Base-by-base conservation (phyloP, 2,113 vertebrate species). In the Nothocercus nigrocapillus region DNA sequence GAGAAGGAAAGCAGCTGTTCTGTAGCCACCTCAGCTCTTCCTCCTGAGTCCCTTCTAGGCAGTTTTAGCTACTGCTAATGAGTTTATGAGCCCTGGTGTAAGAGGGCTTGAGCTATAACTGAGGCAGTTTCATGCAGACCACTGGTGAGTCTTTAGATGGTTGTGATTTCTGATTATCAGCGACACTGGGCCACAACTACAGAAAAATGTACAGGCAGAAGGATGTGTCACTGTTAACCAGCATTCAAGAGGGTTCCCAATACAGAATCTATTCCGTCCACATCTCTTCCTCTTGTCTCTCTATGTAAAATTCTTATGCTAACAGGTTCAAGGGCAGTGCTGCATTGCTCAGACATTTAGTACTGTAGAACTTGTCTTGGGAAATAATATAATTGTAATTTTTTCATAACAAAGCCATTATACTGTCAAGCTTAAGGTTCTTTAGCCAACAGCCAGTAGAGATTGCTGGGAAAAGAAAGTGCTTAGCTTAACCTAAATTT, bases 401-500 rank as follows among this genome's bases (percentile, higher is more conserved):
- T 94, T 96, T 96, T 85, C 51, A 24, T 92, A 96, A 90, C 92
- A 92, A 89, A 92, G 54, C 81, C 81, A 92, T 96, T 96, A 94
- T 30, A 66, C 59, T 93, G 88, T 94, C 92, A 92, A 89, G 81
- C 78, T 72, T 82, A 85, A 82, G 85, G 95, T 94, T 93, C 88
- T 85, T 82, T 94, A 93, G 90, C 90, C 0, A 1, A 86, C 92
- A 95, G 88, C 77, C 54, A 79, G 86, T 70, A 54, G 63, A 90
- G 74, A 84, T 89, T 86, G 83, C 94, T 90, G 88, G 95, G 90
- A 88, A 90, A 93, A 88, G 81, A 92, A 94, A 94, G 66, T 84
- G 83, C 81, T 79, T 92, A 86, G 80, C 85, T 87, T 93, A 93
- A 91, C 89, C 85, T 96, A 87, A 82, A 92, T 89, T 94, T 94